phyloP scores from a whole-genome alignment of 2,797 vertebrate species.

The Valencia hispanica region DNA sequence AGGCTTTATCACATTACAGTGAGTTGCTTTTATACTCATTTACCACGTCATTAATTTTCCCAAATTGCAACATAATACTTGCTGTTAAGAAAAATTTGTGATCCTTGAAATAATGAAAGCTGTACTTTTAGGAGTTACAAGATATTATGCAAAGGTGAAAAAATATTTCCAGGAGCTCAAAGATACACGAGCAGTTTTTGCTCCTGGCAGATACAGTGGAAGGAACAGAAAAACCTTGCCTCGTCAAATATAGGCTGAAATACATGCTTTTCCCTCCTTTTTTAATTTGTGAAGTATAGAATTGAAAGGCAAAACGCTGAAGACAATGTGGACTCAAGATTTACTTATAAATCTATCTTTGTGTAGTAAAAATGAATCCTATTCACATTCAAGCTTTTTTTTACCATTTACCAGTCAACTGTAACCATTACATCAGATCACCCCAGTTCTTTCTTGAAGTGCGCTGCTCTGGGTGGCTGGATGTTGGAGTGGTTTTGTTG shows the following conservation, averaged over 20 bases:
- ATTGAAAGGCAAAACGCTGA: neutral
- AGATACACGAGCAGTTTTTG: conserved; percentile 18
- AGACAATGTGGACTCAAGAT: neutral
- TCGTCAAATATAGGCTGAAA: neutral
- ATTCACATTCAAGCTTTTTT: neutral
- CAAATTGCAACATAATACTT: conserved; percentile 18
- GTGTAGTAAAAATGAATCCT: neutral
- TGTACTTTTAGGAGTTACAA: conserved; percentile 20
- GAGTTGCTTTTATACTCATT: conserved; percentile 56
- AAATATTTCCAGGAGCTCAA: conserved; percentile 23
- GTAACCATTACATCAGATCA: conserved; percentile 10
- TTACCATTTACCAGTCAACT: neutral
- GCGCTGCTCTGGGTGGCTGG: no score
- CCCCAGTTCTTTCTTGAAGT: no score
- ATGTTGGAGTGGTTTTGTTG: no score
- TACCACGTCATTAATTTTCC: conserved; percentile 57
- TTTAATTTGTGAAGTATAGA: neutral
- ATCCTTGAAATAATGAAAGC: conserved; percentile 54
- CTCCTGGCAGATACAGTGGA: conserved; percentile 18
- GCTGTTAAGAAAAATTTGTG: conserved; percentile 50
- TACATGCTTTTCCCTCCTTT: neutral
- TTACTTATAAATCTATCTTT: neutral
- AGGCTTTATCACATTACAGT: conserved; percentile 40
- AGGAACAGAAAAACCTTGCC: conserved; percentile 12
- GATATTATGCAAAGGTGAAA: conserved; percentile 9